Conservation (phyloP, 2,888 invertebrate genomes). For the Parthenolecanium corni region DNA sequence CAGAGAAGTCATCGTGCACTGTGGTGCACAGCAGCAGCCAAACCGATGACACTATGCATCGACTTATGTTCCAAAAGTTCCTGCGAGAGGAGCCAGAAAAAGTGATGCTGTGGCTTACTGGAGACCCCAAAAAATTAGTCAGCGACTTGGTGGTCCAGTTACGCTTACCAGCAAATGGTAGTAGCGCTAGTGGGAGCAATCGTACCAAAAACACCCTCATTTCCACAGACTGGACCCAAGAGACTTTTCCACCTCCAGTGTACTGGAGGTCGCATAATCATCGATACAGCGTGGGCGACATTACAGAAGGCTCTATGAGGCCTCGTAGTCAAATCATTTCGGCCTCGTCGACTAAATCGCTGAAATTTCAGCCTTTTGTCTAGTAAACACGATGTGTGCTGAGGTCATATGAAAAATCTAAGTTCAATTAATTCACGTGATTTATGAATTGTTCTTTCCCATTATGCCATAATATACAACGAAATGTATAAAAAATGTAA, state of each 20-base stretch:
- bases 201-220: not conserved
- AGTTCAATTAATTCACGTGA: no score
- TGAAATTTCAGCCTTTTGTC: conserved; percentile 43
- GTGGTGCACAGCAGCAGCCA: conserved; percentile 8
- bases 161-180: conserved; percentile 35
- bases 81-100: conserved; percentile 61
- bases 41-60: conserved; percentile 7
- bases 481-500: no score
- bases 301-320: conserved; percentile 48
- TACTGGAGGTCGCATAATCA: conserved; percentile 39
- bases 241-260: conserved; percentile 33
- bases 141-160: conserved; percentile 34
- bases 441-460: no score
- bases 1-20: conserved; percentile 16
- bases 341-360: conserved; percentile 52
- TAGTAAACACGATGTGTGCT: not conserved
- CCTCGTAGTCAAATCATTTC: conserved; percentile 42
- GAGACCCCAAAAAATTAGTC: conserved; percentile 29
- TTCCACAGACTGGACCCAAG: conserved; percentile 23
- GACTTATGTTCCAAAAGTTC: conserved; percentile 38
- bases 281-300: conserved; percentile 58
- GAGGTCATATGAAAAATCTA: not conserved
- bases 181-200: not conserved
- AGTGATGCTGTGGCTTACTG: conserved; percentile 52
- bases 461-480: no score